Percentiles rank a stretch among this genome's conserved stretches.
Conservation (phyloP, 2,113 vertebrate genomes). For the Acanthochromis polyacanthus region DNA sequence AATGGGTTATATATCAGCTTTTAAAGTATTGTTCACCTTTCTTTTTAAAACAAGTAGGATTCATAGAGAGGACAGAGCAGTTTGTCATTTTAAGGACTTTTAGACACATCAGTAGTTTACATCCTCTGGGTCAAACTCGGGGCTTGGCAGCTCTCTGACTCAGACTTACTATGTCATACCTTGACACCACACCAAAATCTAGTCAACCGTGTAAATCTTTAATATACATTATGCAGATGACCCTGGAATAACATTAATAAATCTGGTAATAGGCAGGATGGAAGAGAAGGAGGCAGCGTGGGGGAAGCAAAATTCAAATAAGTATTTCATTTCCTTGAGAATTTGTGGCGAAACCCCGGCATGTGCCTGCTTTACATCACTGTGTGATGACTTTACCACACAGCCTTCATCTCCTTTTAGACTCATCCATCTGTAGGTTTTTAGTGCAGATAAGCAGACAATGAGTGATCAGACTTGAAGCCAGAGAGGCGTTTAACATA, state of each 20-base stretch:
- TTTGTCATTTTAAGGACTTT: slow-evolving; percentile 55
- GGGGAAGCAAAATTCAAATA: slow-evolving; percentile 74
- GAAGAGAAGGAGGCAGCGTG: slow-evolving; percentile 38
- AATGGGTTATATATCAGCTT: too few species aligned
- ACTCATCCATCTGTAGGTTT: slow-evolving; percentile 74
- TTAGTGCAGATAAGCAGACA: slow-evolving; percentile 79
- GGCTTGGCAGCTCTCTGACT: slow-evolving; percentile 56
- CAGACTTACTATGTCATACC: slow-evolving; percentile 54
- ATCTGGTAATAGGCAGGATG: slow-evolving; percentile 72
- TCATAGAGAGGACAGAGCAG: slow-evolving; percentile 32
- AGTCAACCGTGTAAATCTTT: slow-evolving; percentile 64
- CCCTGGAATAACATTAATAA: slow-evolving; percentile 82
- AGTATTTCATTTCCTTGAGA: slow-evolving; percentile 87
- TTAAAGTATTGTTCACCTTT: too few species aligned
- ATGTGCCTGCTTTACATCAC: slow-evolving; percentile 82
- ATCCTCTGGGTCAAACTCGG: slow-evolving; percentile 61
- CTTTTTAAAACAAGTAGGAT: slow-evolving; percentile 16
- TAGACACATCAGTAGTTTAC: slow-evolving; percentile 43
- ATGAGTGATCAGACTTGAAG: slow-evolving; percentile 68
- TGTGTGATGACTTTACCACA: slow-evolving; percentile 83
- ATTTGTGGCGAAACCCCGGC: slow-evolving; percentile 76
- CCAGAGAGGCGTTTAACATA: slow-evolving; percentile 59
- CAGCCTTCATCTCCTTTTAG: slow-evolving; percentile 59
- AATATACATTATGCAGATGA: slow-evolving; percentile 68
- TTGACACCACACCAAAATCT: slow-evolving; percentile 61